These are phyloP conservation scores for Dynastes grantii DNA, from an alignment of 2,888 invertebrate genomes.

Conservation along the genomic window DNA sequence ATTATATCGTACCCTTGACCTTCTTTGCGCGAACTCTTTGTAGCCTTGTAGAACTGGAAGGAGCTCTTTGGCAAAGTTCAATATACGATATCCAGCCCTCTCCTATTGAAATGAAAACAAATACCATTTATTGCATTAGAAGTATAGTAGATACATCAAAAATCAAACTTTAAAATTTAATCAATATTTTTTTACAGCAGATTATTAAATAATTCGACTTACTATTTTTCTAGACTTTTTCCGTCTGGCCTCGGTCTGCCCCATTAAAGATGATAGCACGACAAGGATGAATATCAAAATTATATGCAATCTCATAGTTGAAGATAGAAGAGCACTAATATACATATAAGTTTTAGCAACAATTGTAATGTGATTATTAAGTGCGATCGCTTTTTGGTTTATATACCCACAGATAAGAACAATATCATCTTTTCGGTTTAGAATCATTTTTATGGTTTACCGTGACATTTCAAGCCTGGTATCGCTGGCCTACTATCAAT, in stretches of 20 bases:
- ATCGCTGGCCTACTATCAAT: no score
- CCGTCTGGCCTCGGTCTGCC: slow-evolving; percentile 59
- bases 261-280: slow-evolving; percentile 45
- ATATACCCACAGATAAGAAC: not conserved
- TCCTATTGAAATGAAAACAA: slow-evolving; percentile 50
- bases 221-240: slow-evolving; percentile 62
- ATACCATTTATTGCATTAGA: no score
- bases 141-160: no score
- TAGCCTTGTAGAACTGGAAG: slow-evolving; percentile 54
- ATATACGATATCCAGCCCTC: slow-evolving; percentile 54
- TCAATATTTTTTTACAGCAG: no score
- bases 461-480: not conserved
- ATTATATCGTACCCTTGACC: not conserved
- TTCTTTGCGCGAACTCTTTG: slow-evolving; percentile 34
- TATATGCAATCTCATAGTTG: slow-evolving; percentile 13
- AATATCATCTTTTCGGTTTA: not conserved
- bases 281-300: slow-evolving; percentile 17
- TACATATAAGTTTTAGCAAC: not conserved
- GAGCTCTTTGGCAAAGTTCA: slow-evolving; percentile 54
- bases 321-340: not conserved
- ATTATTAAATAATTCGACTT: slow-evolving; percentile 52
- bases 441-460: not conserved
- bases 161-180: no score
- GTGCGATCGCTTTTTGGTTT: not conserved
- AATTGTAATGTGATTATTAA: not conserved